Base-by-base conservation (phyloP, 2,797 vertebrate genomes). In the Chloroceryle inda region DNA sequence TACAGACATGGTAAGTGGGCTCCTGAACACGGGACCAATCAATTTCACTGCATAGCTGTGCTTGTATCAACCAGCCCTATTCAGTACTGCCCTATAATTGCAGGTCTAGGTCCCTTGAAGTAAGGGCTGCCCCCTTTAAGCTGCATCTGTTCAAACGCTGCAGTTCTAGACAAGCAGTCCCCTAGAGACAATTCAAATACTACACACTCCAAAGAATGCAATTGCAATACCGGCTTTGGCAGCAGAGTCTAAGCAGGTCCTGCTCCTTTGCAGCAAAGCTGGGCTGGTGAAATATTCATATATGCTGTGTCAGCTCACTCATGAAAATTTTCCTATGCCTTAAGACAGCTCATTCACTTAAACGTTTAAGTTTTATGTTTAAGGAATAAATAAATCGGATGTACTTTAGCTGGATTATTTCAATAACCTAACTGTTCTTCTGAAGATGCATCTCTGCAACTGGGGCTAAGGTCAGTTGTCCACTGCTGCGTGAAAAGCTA, bases 1-100 rank as follows among this genome's bases (percentile, higher is more conserved):
- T 8, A 75, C 73, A 23, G 93, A 97, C 73, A 90, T 86, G 97
- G 98, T 98, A 90, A 98, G 98, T 89, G 35, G 38, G 26, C 24
- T 75, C 42, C 63, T 64, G 55, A 17, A 69, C 45, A 12, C 0
- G 13, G 53, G 40, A 67, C 35, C 35, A 8, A 27, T 49, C 45
- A 8, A 1, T 49, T 45, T 38, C 14, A 50, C 55, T 38, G 10
- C 45, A 38, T 0, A 74, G 33, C 15, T 80, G 44, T 38, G 50
- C 45, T 53, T 59, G 5, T 18, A 6, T 4, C 69, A 49, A 49
- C 20, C 37, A 49, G 22, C 20, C 29, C 31, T 50, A 1, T 8
- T 66, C 23, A 9, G 11, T 59, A 62, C 53, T 81, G 19, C 26
- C 9, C 82, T 75, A 9, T 53, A 55, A 31, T 19, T 5, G 13